Conservation (phyloP, 2,113 vertebrate genomes). For the Sphyrna mokarran region DNA sequence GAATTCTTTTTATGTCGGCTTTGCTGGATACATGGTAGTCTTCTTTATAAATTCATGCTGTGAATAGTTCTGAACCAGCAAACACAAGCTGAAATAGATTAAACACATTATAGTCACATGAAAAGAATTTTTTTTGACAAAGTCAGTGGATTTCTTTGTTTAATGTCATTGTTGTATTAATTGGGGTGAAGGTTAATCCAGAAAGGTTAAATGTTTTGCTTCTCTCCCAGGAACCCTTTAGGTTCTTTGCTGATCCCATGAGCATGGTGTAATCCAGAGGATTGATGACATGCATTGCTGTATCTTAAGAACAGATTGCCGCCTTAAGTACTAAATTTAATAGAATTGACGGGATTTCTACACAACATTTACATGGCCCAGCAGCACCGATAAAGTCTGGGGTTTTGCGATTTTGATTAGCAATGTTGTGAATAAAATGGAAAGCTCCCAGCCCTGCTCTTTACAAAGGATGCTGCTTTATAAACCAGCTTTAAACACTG, state of each 20-base stretch:
- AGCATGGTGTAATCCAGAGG: conserved; percentile 42
- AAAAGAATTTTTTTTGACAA: background rate
- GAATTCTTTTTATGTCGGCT: background rate
- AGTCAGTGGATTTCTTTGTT: conserved; percentile 17
- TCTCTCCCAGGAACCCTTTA: background rate
- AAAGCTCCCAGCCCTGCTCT: conserved; percentile 38
- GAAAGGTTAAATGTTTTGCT: background rate
- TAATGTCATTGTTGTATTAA: conserved; percentile 1
- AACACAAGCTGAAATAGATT: background rate
- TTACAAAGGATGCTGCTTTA: background rate
- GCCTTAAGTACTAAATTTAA: conserved; percentile 47
- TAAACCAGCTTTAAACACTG: background rate
- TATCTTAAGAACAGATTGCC: conserved; percentile 44
- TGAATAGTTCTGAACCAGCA: background rate
- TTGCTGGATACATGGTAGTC: conserved; percentile 1
- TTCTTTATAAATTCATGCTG: background rate
- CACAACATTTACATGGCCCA: conserved; percentile 57
- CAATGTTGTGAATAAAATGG: conserved; percentile 57
- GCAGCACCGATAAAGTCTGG: conserved; percentile 50
- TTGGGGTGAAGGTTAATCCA: background rate
- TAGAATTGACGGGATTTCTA: conserved; percentile 52
- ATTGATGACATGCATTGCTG: conserved; percentile 36
- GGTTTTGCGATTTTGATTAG: conserved; percentile 60
- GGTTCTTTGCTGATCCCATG: background rate
- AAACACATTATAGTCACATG: background rate